These are phyloP conservation scores for Jaculus jaculus DNA, from an alignment of 2,113 vertebrate genomes.

Conservation along the genomic window DNA sequence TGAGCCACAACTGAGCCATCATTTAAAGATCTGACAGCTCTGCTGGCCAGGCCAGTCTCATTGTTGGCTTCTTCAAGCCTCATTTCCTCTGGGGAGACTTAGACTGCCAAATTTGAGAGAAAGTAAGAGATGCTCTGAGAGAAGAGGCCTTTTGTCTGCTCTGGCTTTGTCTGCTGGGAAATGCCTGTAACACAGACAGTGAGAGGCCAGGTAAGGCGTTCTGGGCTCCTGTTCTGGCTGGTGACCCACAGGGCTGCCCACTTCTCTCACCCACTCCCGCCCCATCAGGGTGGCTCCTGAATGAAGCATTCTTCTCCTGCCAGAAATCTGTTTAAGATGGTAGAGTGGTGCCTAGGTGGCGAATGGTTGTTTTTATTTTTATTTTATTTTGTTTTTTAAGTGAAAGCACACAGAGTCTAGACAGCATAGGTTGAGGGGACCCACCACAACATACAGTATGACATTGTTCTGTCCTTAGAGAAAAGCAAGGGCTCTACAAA, in stretches of 20 bases:
- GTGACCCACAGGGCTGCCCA: neutral
- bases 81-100: neutral
- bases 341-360: conserved; percentile 68
- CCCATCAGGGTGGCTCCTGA: conserved; percentile 37
- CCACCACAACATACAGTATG: conserved; percentile 26
- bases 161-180: neutral
- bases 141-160: neutral
- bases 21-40: neutral
- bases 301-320: conserved; percentile 73
- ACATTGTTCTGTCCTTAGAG: conserved; percentile 72
- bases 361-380: conserved; percentile 74
- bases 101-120: neutral
- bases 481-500: conserved; percentile 16
- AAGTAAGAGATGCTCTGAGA: neutral
- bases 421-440: conserved; percentile 45
- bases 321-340: conserved; percentile 73
- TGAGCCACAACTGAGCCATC: neutral
- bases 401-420: conserved; percentile 60
- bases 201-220: neutral
- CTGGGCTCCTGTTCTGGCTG: neutral
- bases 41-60: neutral
- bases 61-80: neutral
- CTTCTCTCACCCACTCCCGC: neutral
- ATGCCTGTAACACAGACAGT: neutral
- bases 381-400: conserved; percentile 77